These are phyloP conservation scores for Neolamprologus fasciatus DNA, from an alignment of 2,113 vertebrate genomes.

Conservation along the genomic window DNA sequence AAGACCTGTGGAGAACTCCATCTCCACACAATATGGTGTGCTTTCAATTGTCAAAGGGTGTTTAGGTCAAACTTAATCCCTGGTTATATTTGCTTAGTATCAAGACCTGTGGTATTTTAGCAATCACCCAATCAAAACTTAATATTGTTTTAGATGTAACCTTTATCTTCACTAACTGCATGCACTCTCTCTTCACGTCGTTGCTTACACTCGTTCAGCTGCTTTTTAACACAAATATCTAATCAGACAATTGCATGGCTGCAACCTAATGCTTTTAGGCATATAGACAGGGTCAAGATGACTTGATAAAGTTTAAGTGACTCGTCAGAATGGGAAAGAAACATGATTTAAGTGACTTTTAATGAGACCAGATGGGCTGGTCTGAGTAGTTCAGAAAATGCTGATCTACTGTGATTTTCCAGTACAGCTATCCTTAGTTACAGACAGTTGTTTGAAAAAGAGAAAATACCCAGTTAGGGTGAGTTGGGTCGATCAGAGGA, in stretches of 20 bases:
- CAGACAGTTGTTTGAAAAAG: neutral
- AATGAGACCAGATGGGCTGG: neutral
- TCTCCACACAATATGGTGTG: neutral
- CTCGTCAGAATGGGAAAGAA: neutral
- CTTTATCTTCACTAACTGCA: neutral
- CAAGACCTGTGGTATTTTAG: neutral
- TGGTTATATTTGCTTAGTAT: neutral
- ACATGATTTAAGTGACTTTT: neutral
- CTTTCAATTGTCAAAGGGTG: neutral
- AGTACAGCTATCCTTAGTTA: neutral
- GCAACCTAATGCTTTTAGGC: neutral
- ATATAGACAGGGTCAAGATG: neutral
- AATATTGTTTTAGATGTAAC: neutral
- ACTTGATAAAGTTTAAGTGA: neutral
- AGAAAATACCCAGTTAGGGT: neutral
- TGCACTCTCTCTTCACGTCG: accelerated
- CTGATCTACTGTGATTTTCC: neutral
- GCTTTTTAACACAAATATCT: neutral
- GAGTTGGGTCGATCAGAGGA: neutral
- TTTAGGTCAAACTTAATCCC: neutral
- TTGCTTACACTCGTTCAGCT: neutral
- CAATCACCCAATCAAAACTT: neutral
- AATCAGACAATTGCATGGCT: neutral
- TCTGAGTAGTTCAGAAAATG: neutral
- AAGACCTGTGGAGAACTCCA: accelerated